Evolutionary conservation across 2,888 invertebrate species (phyloP).

Genomic region (Rotaria socialis): DNA sequence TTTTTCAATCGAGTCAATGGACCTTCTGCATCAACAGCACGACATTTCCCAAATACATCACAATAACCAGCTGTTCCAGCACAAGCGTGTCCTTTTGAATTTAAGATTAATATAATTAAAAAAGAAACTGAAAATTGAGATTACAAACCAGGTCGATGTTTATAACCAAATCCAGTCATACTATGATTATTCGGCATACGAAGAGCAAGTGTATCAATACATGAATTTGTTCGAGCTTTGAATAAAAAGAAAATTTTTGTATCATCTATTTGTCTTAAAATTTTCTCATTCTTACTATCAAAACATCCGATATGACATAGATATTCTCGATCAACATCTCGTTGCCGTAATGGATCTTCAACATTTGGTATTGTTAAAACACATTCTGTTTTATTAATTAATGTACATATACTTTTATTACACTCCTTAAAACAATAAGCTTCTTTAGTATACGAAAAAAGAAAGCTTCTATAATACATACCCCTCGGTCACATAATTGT

Average conservation of each 20-base stretch:
- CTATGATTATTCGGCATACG: neutral
- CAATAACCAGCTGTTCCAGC: constrained; percentile 97
- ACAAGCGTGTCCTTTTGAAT: constrained; percentile 78
- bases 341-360: neutral
- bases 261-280: neutral
- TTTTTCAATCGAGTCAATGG: constrained; percentile 92
- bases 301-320: constrained; percentile 15
- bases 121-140: neutral
- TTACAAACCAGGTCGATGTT: neutral
- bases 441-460: too few species aligned
- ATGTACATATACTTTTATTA: neutral
- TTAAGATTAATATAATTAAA: neutral
- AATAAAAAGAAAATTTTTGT: neutral
- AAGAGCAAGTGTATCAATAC: neutral
- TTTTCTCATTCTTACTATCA: neutral
- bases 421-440: neutral
- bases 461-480: constrained; percentile 61
- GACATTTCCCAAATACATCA: constrained; percentile 96
- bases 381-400: neutral
- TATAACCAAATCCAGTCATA: neutral
- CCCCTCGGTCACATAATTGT: constrained; percentile 89
- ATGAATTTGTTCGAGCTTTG: neutral
- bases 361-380: neutral
- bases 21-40: constrained; percentile 96
- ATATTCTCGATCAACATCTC: neutral